Evolutionary conservation across 2,888 invertebrate genomes (phyloP).

Genomic region (Hermodice carunculata): DNA sequence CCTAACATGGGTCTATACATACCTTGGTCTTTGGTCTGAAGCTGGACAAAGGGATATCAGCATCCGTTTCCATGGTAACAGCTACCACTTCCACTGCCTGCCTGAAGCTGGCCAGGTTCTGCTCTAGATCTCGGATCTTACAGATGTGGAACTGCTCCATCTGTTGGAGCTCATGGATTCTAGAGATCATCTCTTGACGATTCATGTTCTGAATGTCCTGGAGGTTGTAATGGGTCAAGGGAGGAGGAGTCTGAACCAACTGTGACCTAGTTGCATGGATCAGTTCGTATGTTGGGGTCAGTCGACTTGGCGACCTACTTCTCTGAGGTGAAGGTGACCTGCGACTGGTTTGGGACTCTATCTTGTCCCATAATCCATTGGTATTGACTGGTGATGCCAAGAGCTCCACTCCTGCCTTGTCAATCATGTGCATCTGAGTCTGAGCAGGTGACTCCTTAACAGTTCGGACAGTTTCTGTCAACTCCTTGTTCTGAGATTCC

Average conservation of each 20-base stretch:
- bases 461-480: not conserved
- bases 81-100: slow-evolving; percentile 36
- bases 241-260: no score
- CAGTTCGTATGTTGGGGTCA: no score
- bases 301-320: no score
- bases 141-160: slow-evolving; percentile 28
- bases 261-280: no score
- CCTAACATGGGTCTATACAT: no score
- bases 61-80: slow-evolving; percentile 37
- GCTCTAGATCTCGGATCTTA: slow-evolving; percentile 26
- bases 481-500: slow-evolving; percentile 51
- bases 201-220: slow-evolving; percentile 25
- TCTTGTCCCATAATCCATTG: no score
- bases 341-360: no score
- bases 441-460: not conserved
- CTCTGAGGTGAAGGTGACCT: no score
- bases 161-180: slow-evolving; percentile 32
- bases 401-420: no score
- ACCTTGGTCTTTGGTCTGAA: slow-evolving; percentile 24
- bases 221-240: no score
- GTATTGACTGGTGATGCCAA: no score
- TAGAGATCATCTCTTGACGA: slow-evolving; percentile 28
- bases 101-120: slow-evolving; percentile 29
- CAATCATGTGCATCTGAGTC: no score
- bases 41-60: slow-evolving; percentile 16